These are phyloP conservation scores for Enteromius thamalakanensis DNA, from an alignment of 2,797 vertebrate genomes.

Conservation along the genomic window DNA sequence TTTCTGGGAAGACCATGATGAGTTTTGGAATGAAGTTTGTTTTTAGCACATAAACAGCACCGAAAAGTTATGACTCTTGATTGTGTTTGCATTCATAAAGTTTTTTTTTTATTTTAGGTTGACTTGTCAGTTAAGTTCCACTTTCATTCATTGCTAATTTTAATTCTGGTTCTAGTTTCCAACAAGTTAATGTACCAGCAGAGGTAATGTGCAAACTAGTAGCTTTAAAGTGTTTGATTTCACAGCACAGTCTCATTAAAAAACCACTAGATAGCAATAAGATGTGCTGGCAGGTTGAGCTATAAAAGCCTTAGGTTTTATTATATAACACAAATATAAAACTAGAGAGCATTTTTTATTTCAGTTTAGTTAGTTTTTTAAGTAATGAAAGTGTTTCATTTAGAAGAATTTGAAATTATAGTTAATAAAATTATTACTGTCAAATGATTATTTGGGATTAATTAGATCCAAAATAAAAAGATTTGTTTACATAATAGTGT, in stretches of 20 bases:
- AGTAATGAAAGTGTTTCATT: neutral
- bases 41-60: neutral
- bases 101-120: neutral
- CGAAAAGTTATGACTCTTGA: neutral
- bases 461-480: too few species aligned
- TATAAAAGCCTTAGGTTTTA: neutral
- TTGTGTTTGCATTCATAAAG: neutral
- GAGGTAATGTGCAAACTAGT: neutral
- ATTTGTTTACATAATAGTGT: too few species aligned
- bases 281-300: neutral
- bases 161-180: neutral
- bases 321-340: neutral
- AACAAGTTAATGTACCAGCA: too few species aligned
- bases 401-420: neutral
- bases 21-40: neutral
- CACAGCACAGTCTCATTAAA: neutral
- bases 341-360: neutral
- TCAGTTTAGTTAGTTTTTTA: neutral
- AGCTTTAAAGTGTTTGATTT: neutral
- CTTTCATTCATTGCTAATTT: neutral
- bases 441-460: too few species aligned
- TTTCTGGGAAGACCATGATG: too few species aligned
- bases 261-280: neutral
- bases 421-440: neutral
- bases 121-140: neutral